phyloP scores from a whole-genome alignment of 2,113 vertebrate genomes.

The Grallaria varia region DNA sequence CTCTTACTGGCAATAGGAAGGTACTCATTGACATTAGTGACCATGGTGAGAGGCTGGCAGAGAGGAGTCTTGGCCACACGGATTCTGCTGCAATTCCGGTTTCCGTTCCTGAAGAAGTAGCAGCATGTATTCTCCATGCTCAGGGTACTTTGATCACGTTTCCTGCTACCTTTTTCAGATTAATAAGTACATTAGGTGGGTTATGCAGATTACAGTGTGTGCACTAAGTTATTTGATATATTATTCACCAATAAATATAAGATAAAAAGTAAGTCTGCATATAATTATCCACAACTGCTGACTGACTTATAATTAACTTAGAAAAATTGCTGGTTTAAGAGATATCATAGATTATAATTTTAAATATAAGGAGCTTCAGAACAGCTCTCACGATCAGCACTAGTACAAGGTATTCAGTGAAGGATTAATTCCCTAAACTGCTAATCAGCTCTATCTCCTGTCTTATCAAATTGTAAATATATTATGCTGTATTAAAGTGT shows the following conservation, averaged over 20 bases:
- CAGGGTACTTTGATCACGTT: neutral
- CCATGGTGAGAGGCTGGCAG: neutral
- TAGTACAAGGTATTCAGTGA: conserved; percentile 42
- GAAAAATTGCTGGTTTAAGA: conserved; percentile 58
- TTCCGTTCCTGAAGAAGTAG: neutral
- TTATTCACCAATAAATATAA: conserved; percentile 44
- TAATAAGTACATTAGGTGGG: neutral
- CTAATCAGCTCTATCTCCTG: conserved; percentile 47
- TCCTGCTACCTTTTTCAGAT: conserved; percentile 9
- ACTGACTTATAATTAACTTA: conserved; percentile 68
- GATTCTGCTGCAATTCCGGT: neutral
- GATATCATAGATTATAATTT: conserved; percentile 40
- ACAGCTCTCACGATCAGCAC: conserved; percentile 23
- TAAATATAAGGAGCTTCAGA: conserved; percentile 49
- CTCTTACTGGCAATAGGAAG: neutral
- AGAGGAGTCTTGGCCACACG: neutral
- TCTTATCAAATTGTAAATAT: conserved; percentile 65
- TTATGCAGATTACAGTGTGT: conserved; percentile 20
- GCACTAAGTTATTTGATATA: neutral
- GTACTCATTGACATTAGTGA: neutral
- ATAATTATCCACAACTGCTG: conserved; percentile 47
- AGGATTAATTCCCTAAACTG: conserved; percentile 49
- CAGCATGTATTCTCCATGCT: neutral
- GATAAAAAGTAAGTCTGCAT: conserved; percentile 37
- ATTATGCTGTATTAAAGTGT: conserved; percentile 52